Percentiles rank a stretch among this genome's conserved stretches.
These are phyloP conservation scores for Aethes cnicana DNA, from an alignment of 2,888 invertebrate genomes.

Conservation along the genomic window DNA sequence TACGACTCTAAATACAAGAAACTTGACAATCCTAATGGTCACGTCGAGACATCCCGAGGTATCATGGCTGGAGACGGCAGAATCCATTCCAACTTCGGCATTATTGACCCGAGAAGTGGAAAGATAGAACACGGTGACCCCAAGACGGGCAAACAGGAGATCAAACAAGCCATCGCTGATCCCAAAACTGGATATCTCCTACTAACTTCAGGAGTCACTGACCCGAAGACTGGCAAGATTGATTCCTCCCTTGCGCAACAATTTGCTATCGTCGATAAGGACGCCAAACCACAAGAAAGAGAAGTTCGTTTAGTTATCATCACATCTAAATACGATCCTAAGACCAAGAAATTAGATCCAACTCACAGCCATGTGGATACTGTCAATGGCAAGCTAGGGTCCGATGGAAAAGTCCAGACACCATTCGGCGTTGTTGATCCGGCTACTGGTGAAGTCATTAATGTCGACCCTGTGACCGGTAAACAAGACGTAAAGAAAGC, in stretches of 20 bases:
- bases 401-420: constrained; percentile 79
- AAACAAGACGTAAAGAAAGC: constrained; percentile 83
- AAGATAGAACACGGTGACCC: constrained; percentile 80
- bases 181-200: constrained; percentile 81
- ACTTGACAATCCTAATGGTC: constrained; percentile 79
- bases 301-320: constrained; percentile 67
- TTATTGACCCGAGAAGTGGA: constrained; percentile 81
- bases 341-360: constrained; percentile 63
- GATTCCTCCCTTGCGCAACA: constrained; percentile 79
- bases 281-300: constrained; percentile 52
- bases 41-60: constrained; percentile 75
- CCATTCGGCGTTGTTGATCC: constrained; percentile 81
- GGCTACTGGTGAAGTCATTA: constrained; percentile 76
- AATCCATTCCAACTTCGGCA: constrained; percentile 78
- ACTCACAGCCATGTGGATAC: constrained; percentile 63
- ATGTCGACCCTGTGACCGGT: constrained; percentile 82
- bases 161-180: constrained; percentile 81
- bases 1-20: constrained; percentile 81
- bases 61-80: constrained; percentile 62
- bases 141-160: constrained; percentile 79
- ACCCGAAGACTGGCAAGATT: constrained; percentile 81
- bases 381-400: constrained; percentile 52
- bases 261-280: constrained; percentile 66
- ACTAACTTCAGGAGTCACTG: constrained; percentile 78
- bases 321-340: constrained; percentile 78